phyloP scores from a whole-genome alignment of 2,113 vertebrate genomes.

The Hypomesus transpacificus region DNA sequence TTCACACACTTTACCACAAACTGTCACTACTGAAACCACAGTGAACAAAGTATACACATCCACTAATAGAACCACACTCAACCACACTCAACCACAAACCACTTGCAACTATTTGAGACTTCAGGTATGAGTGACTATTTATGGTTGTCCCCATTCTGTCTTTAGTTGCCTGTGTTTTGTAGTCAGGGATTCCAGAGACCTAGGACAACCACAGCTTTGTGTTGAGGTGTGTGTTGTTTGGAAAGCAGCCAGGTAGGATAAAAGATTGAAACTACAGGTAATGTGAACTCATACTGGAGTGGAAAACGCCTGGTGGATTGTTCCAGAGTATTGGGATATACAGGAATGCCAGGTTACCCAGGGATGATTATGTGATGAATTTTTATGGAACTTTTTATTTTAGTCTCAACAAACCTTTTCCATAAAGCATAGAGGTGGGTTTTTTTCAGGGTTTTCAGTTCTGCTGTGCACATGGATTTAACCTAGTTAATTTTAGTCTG shows the following conservation, averaged over 20 bases:
- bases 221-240: constrained; percentile 55
- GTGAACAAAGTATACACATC: background rate
- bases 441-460: constrained; percentile 49
- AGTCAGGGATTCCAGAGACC: constrained; percentile 43
- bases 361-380: too few relatives aligned
- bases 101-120: too few relatives aligned
- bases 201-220: constrained; percentile 55
- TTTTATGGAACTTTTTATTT: too few relatives aligned
- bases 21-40: constrained; percentile 11
- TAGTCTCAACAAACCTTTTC: constrained; percentile 18
- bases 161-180: background rate
- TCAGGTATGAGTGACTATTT: background rate
- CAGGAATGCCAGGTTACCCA: too few relatives aligned
- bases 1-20: constrained; percentile 22
- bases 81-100: background rate
- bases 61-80: background rate
- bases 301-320: constrained; percentile 35
- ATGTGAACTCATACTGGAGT: constrained; percentile 51
- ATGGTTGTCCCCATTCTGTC: background rate
- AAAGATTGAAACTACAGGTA: constrained; percentile 52
- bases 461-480: constrained; percentile 28
- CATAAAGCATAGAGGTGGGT: background rate
- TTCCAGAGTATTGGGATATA: too few relatives aligned
- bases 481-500: too few relatives aligned
- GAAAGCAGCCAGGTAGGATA: constrained; percentile 47